These are phyloP conservation scores for Chromobotia macracanthus DNA, from an alignment of 2,797 vertebrate genomes.

Conservation along the genomic window DNA sequence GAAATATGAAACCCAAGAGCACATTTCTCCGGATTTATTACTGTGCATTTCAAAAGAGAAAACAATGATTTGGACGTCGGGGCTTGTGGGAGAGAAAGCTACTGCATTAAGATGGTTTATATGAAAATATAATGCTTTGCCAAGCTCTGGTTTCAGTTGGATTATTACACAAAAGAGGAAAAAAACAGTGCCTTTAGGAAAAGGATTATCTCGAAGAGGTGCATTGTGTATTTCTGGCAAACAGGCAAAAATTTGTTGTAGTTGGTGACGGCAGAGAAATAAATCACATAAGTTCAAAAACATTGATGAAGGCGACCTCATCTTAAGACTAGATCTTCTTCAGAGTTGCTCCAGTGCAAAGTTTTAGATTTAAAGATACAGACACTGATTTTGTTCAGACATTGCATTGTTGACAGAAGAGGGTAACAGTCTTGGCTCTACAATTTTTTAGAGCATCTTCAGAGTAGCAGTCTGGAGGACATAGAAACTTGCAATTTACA, in stretches of 20 bases:
- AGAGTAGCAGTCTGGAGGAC: neutral
- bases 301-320: conserved; percentile 14
- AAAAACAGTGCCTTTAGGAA: conserved; percentile 39
- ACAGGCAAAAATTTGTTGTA: conserved; percentile 12
- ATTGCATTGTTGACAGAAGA: neutral
- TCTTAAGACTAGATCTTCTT: neutral
- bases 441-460: conserved; percentile 8
- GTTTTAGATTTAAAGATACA: neutral
- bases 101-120: conserved; percentile 33
- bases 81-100: conserved; percentile 7
- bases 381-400: conserved; percentile 2
- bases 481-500: conserved; percentile 29
- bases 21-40: conserved; percentile 64
- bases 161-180: conserved; percentile 33
- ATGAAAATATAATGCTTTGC: conserved; percentile 44
- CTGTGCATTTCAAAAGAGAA: conserved; percentile 59
- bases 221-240: conserved; percentile 39
- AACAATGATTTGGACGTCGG: conserved; percentile 55
- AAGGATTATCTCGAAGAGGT: conserved; percentile 21
- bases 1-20: conserved; percentile 68
- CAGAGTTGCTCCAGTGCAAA: neutral
- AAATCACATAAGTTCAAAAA: neutral
- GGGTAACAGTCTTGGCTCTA: conserved; percentile 11
- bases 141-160: conserved; percentile 38
- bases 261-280: neutral